Evolutionary conservation across 2,113 vertebrate species (phyloP).

Genomic region (Saimiri boliviensis): DNA sequence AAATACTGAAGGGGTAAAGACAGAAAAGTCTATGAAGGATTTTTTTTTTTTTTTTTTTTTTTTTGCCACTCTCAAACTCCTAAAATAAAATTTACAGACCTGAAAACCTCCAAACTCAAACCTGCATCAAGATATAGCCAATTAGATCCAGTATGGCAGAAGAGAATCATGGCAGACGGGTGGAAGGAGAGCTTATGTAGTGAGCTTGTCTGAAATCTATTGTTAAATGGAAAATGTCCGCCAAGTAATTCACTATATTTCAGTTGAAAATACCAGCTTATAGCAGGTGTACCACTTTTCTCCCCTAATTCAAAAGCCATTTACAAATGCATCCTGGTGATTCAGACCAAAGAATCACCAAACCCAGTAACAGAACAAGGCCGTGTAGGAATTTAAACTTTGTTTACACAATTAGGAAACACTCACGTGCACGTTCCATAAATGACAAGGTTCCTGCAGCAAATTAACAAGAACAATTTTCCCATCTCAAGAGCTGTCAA

Average conservation of each 20-base stretch:
- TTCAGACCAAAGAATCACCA: constrained; percentile 74
- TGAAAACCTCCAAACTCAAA: constrained; percentile 28
- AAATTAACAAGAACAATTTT: constrained; percentile 93
- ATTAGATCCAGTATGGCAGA: not conserved
- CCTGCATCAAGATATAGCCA: not conserved
- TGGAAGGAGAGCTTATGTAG: not conserved
- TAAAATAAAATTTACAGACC: constrained; percentile 12
- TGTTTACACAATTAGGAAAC: constrained; percentile 90
- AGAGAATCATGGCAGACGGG: not conserved
- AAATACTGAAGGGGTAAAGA: constrained; percentile 36
- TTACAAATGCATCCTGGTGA: constrained; percentile 72
- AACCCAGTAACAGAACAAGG: constrained; percentile 70
- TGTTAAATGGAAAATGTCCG: constrained; percentile 42
- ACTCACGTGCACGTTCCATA: constrained; percentile 83
- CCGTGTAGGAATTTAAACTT: constrained; percentile 84
- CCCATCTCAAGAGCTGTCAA: constrained; percentile 90
- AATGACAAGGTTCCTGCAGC: constrained; percentile 89
- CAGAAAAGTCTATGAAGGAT: constrained; percentile 13
- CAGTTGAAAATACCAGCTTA: constrained; percentile 54
- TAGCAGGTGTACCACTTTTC: constrained; percentile 50
- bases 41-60: not conserved
- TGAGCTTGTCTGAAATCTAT: constrained; percentile 35
- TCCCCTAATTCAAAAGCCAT: constrained; percentile 44
- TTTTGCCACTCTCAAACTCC: not conserved
- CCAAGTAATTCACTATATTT: constrained; percentile 56